Evolutionary conservation across 2,797 vertebrate species (phyloP).

Genomic region (Odontamblyopus rebecca): DNA sequence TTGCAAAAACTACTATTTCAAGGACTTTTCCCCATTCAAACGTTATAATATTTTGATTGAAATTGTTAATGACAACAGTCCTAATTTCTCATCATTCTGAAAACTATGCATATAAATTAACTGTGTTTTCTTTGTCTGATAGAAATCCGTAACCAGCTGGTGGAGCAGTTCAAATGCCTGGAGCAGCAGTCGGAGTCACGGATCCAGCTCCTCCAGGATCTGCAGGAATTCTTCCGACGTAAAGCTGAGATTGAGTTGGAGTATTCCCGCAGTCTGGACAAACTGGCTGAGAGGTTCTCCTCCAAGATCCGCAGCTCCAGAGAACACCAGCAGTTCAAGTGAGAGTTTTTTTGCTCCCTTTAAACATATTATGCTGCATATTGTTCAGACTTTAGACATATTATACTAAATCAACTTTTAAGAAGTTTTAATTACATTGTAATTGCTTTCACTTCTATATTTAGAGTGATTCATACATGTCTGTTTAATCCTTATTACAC

Average conservation of each 20-base stretch:
- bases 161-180: slow-evolving; percentile 98
- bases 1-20: too few species aligned
- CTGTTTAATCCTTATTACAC: too few species aligned
- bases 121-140: slow-evolving; percentile 42
- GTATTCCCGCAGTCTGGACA: slow-evolving; percentile 95
- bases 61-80: too few species aligned
- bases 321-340: slow-evolving; percentile 97
- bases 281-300: slow-evolving; percentile 95
- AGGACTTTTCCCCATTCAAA: too few species aligned
- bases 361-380: too few species aligned
- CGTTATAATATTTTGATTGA: too few species aligned
- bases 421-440: not conserved
- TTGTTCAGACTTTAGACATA: too few species aligned
- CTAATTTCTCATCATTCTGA: too few species aligned
- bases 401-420: too few species aligned
- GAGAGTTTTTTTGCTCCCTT: slow-evolving; percentile 52
- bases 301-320: slow-evolving; percentile 96
- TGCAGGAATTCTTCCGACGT: slow-evolving; percentile 98
- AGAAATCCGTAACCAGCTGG: slow-evolving; percentile 98
- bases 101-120: not conserved
- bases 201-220: slow-evolving; percentile 96
- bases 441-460: not conserved
- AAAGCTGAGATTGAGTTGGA: slow-evolving; percentile 97
- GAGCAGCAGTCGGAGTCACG: slow-evolving; percentile 97
- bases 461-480: too few species aligned